phyloP scores from a whole-genome alignment of 1,140 invertebrate genomes.

The Papilio machaon region DNA sequence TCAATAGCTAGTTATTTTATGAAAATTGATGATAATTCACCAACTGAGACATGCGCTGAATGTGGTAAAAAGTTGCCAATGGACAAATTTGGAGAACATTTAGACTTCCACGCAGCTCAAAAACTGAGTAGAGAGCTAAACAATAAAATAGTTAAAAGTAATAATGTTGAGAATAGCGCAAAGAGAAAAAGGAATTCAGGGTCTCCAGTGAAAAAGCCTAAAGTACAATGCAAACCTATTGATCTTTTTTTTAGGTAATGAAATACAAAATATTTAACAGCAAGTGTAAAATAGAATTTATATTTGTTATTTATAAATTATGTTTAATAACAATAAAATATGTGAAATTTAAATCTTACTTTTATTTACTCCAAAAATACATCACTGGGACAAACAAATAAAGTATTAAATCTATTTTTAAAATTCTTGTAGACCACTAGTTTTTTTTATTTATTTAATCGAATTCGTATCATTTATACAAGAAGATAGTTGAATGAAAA shows the following conservation, averaged over 20 bases:
- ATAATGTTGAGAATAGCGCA: slow-evolving; percentile 45
- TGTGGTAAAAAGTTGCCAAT: slow-evolving; percentile 84
- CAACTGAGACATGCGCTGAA: slow-evolving; percentile 82
- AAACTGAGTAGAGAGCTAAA: slow-evolving; percentile 83
- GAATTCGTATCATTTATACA: background rate
- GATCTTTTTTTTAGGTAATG: slow-evolving; percentile 67
- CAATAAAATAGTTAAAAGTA: slow-evolving; percentile 42
- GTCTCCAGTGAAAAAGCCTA: slow-evolving; percentile 67
- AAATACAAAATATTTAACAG: background rate
- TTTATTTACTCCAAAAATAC: too few relatives aligned
- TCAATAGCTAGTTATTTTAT: slow-evolving; percentile 70
- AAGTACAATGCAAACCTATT: slow-evolving; percentile 71
- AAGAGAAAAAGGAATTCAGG: slow-evolving; percentile 69
- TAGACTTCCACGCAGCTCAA: slow-evolving; percentile 88
- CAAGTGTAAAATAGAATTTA: background rate
- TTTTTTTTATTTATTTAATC: too few relatives aligned
- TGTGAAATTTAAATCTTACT: background rate
- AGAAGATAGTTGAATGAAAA: background rate
- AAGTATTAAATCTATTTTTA: too few relatives aligned
- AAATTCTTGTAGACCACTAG: too few relatives aligned
- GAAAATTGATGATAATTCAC: slow-evolving; percentile 62
- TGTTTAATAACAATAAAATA: background rate
- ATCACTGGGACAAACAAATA: too few relatives aligned
- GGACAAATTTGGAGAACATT: slow-evolving; percentile 84
- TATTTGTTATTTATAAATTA: background rate